A percentile compares a stretch with the other conserved stretches of the same genome.
Conservation (phyloP, 2,888 invertebrate species). For the Elaeidobius kamerunicus region DNA sequence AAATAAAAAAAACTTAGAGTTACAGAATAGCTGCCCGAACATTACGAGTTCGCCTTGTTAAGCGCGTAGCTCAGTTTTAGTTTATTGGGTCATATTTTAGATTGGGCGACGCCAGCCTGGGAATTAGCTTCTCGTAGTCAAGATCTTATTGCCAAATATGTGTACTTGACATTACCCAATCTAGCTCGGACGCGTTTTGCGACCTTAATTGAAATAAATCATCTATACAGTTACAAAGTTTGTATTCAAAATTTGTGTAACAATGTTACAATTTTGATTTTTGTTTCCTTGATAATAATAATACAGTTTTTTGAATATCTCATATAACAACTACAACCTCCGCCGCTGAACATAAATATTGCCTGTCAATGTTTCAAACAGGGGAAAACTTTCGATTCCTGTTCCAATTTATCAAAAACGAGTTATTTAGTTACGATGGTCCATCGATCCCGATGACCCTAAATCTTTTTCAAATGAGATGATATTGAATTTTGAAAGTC, state of each 20-base stretch:
- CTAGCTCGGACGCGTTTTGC: slow-evolving; percentile 2
- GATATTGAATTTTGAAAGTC: slow-evolving; percentile 25
- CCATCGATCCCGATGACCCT: slow-evolving; percentile 20
- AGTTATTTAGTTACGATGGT: slow-evolving; percentile 23
- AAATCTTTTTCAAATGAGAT: slow-evolving; percentile 24
- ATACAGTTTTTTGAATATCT: no score
- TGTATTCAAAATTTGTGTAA: no score
- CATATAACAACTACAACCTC: no score
- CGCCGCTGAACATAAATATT: background rate
- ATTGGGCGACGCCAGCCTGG: slow-evolving; percentile 16
- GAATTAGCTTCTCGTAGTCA: slow-evolving; percentile 16
- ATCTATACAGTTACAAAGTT: no score
- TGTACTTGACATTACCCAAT: slow-evolving; percentile 3
- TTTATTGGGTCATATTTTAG: slow-evolving; percentile 23
- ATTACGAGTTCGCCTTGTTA: slow-evolving; percentile 5
- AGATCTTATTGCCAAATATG: slow-evolving; percentile 13
- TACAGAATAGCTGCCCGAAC: slow-evolving; percentile 1
- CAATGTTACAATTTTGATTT: no score
- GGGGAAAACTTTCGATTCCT: slow-evolving; percentile 7
- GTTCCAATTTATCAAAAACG: slow-evolving; percentile 24
- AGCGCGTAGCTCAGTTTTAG: slow-evolving; percentile 14
- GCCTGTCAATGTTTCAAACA: background rate
- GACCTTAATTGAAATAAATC: background rate
- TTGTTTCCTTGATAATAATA: no score
- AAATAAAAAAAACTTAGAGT: no score